Base-by-base conservation (phyloP, 2,113 vertebrate species). In the Coreoperca whiteheadi region DNA sequence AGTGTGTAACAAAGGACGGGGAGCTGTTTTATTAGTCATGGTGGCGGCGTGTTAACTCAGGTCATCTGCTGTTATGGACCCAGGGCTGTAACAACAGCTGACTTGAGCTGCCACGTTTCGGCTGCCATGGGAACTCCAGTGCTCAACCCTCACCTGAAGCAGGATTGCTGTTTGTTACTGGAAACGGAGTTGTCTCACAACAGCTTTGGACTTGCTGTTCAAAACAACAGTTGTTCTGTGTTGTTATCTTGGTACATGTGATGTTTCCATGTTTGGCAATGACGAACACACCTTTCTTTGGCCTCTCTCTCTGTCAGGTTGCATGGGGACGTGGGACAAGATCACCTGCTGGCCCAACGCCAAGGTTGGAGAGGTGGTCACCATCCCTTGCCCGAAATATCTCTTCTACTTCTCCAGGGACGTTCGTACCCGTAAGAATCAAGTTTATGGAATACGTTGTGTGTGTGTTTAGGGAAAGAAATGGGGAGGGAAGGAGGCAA, bases 321-420 rank as follows among this genome's bases (percentile, higher is more conserved):
- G 98, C 82, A 82, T 82, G 23, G 95, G 90, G 67, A 95, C 94
- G 21, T 99, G 98, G 97, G 97, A 99, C 87, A 97, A 96, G 78
- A 90, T 97, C 80, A 96, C 96, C 0, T 99, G 98, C 93, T 99
- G 98, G 98, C 97, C 97, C 0, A 92, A 94, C 7, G 96, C 97
- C 0, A 91, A 91, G 4, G 84, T 94, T 18, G 97, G 97, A 78
- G 94, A 97, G 71, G 90, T 96, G 23, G 97, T 97, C 30, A 95
- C 96, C 41, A 89, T 96, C 66, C 94, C 94, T 0, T 99, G 98
- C 30, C 98, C 98, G 0, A 90, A 88, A 78, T 96, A 96, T 83
- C 96, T 98, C 71, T 94, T 87, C 6, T 91, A 95, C 89, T 95
- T 97, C 91, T 88, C 91, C 1, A 43, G 74, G 23, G 77, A 90